Percentiles rank a stretch among this genome's conserved stretches.
phyloP scores from a whole-genome alignment of 1,140 invertebrate genomes.

The Augochlora pura region DNA sequence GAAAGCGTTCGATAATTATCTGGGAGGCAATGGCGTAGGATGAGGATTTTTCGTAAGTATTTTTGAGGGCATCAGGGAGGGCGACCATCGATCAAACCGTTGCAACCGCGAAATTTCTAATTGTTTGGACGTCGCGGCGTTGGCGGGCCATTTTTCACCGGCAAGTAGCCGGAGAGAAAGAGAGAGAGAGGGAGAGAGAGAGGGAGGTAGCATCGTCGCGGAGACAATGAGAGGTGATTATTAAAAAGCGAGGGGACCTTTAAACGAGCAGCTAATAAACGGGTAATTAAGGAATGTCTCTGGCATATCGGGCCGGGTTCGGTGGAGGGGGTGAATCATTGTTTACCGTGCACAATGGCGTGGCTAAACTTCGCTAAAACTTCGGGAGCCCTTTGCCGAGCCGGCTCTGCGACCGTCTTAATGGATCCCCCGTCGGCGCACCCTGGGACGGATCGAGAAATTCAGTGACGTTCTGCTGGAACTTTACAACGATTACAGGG shows the following conservation, averaged over 20 bases:
- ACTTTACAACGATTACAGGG: no score
- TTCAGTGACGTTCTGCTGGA: no score
- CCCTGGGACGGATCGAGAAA: no score
- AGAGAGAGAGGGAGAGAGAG: neutral
- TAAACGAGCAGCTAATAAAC: constrained; percentile 19
- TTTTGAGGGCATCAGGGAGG: no score
- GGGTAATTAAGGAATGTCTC: constrained; percentile 56
- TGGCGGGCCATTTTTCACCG: neutral
- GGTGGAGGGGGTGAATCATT: constrained; percentile 47
- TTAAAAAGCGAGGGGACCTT: neutral
- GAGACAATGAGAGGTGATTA: neutral
- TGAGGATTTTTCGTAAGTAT: no score
- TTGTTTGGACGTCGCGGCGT: no score
- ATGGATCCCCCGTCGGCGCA: neutral
- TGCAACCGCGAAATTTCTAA: no score
- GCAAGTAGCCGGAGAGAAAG: neutral
- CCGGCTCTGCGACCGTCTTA: constrained; percentile 3
- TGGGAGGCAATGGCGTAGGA: no score
- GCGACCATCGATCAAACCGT: no score
- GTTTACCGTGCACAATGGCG: constrained; percentile 61
- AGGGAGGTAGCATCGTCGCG: neutral
- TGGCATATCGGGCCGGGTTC: neutral
- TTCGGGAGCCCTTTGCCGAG: neutral
- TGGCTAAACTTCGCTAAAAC: neutral
- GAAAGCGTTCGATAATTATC: no score